Evolutionary conservation across 2,113 vertebrate genomes (phyloP).

Genomic region (Sebastes fasciatus): DNA sequence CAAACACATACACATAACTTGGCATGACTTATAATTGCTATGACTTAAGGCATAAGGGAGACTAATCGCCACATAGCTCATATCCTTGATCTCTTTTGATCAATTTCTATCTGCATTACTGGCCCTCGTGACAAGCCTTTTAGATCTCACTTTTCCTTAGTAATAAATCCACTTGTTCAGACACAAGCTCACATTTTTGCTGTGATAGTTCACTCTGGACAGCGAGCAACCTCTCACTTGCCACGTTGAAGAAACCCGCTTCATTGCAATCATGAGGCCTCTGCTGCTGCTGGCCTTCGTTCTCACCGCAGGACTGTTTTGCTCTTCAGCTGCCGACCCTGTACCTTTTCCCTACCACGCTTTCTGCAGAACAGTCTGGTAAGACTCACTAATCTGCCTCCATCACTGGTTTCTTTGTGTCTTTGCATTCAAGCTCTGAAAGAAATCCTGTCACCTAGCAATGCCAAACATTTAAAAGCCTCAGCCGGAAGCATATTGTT

Average conservation of each 20-base stretch:
- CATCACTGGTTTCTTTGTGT: background rate
- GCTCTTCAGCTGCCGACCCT: background rate
- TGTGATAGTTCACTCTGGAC: background rate
- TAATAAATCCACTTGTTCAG: too few relatives aligned
- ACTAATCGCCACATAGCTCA: background rate
- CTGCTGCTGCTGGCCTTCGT: constrained; percentile 21
- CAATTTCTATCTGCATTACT: background rate
- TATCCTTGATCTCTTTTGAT: background rate
- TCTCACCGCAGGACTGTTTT: constrained; percentile 13
- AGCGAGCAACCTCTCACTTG: background rate
- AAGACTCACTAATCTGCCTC: background rate
- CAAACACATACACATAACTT: background rate
- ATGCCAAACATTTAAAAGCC: background rate
- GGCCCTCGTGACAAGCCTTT: constrained; percentile 4
- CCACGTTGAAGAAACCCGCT: background rate
- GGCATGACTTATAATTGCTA: background rate
- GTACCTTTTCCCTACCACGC: constrained; percentile 2
- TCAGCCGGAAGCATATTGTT: background rate
- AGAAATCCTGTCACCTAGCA: background rate
- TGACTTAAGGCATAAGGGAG: constrained; percentile 1
- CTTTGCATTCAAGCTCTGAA: background rate
- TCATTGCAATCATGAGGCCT: constrained; percentile 19
- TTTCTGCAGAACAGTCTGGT: constrained; percentile 55
- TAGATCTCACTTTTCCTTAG: background rate
- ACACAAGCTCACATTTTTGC: constrained; percentile 9